Base-by-base conservation (phyloP, 2,888 invertebrate species). In the Zelleria hepariella region DNA sequence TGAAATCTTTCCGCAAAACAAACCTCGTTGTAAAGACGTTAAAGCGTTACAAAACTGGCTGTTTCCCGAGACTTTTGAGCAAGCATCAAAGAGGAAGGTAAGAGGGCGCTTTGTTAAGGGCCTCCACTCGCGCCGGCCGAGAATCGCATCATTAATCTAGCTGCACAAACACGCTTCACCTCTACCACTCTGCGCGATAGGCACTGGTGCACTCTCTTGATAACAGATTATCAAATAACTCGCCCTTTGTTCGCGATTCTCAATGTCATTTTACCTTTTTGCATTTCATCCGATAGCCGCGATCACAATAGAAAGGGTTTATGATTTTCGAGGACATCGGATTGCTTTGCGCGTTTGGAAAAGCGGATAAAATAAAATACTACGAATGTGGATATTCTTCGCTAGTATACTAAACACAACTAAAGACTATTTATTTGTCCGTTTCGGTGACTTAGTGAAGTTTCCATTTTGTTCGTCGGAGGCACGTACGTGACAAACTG, bases 401-500 rank as follows among this genome's bases (percentile, higher is more conserved):
- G 2, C 32, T 15, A 42, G 4, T 42, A 15, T 32, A 32, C 7
- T 32, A 32, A 15, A 51, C 21, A 21, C 20, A 20, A 6, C 51
- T 49, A 10, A 54, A 57, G 25, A 80, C 79, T 83, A 80, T 83
- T 82, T 87, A 86, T 82, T 82, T 81, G 79, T 81, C 73, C 78
- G 73, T 81, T 83, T 81, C 76, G 78, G 78, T 77, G 80, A 78
- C 75, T 77, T 72, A 78, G 79, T 80, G 75, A 77, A 83, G 82
- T 83, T 85, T 80, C 83, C 77, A 85, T 86, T 86, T 79, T 78
- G 82, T 78, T 78, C 80, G 78, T 72, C 72, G 75, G 79, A 55
- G 77, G 81, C 86, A 86, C 87, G 87, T 86, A 85, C 87, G 87
- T 88, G 87, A 87, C 87, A 85, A 82, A 85, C 86, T 78, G 77